Conservation (phyloP, 2,888 invertebrate genomes). For the Prosapia bicincta region DNA sequence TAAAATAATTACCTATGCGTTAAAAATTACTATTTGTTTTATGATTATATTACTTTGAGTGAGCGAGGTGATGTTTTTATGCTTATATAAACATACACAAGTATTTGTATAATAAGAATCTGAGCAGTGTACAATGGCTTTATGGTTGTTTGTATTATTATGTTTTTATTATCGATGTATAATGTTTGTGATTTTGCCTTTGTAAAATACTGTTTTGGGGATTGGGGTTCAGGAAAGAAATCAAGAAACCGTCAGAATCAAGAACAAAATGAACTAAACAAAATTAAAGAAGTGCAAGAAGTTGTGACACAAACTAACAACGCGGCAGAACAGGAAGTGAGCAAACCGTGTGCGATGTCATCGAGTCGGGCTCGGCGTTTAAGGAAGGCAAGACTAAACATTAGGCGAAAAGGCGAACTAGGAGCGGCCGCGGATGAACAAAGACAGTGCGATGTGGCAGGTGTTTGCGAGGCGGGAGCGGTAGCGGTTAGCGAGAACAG, state of each 20-base stretch:
- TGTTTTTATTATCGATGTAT: too few species aligned
- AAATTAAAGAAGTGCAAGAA: neutral
- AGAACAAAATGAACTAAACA: slow-evolving; percentile 49
- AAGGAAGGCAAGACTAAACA: slow-evolving; percentile 8
- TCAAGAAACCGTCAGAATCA: slow-evolving; percentile 37
- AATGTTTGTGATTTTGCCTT: too few species aligned
- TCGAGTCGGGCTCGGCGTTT: slow-evolving; percentile 6
- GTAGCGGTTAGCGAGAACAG: neutral
- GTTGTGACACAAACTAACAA: neutral
- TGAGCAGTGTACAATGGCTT: too few species aligned
- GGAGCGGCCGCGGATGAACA: neutral
- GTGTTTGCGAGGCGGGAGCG: too few species aligned
- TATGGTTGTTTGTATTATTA: too few species aligned
- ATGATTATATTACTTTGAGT: too few species aligned
- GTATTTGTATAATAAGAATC: too few species aligned
- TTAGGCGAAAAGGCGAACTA: neutral
- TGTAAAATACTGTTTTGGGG: neutral
- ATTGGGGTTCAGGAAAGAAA: slow-evolving; percentile 16
- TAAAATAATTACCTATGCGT: too few species aligned
- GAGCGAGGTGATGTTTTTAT: too few species aligned
- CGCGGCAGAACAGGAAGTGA: neutral
- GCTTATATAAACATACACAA: too few species aligned
- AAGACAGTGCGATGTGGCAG: neutral
- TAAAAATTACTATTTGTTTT: too few species aligned
- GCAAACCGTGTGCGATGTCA: slow-evolving; percentile 3